Evolutionary conservation across 2,888 invertebrate genomes (phyloP).

Genomic region (Carabus problematicus): DNA sequence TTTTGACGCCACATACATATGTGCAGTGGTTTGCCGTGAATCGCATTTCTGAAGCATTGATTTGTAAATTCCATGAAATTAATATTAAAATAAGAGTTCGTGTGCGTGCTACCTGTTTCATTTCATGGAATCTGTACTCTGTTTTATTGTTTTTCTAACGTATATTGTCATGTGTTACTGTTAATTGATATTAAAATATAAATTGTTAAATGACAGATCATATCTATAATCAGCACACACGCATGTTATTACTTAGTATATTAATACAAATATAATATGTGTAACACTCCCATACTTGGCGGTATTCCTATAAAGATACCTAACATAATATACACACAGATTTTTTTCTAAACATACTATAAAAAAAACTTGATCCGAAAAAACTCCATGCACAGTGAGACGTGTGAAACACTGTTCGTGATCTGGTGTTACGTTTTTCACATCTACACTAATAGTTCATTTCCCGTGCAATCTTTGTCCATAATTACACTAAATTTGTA

Average conservation of each 20-base stretch:
- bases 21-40: no score
- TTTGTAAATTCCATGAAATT: no score
- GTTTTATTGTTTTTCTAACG: no score
- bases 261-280: conserved; percentile 19
- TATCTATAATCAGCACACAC: neutral
- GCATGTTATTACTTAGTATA: neutral
- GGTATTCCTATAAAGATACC: conserved; percentile 16
- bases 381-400: neutral
- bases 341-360: conserved; percentile 13
- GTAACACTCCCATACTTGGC: no score
- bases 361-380: neutral
- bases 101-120: no score
- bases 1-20: no score
- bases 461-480: conserved; percentile 23
- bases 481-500: conserved; percentile 30
- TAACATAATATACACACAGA: no score
- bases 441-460: conserved; percentile 23
- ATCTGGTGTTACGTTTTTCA: conserved; percentile 29
- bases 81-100: no score
- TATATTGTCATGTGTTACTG: no score
- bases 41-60: no score
- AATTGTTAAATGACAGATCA: conserved; percentile 7
- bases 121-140: no score
- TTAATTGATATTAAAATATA: conserved; percentile 13
- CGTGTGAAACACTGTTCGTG: conserved; percentile 28